Evolutionary conservation across 2,113 vertebrate species (phyloP), one percentile per base, ranked within the genome.

Genomic region (Nyctibius bracteatus): DNA sequence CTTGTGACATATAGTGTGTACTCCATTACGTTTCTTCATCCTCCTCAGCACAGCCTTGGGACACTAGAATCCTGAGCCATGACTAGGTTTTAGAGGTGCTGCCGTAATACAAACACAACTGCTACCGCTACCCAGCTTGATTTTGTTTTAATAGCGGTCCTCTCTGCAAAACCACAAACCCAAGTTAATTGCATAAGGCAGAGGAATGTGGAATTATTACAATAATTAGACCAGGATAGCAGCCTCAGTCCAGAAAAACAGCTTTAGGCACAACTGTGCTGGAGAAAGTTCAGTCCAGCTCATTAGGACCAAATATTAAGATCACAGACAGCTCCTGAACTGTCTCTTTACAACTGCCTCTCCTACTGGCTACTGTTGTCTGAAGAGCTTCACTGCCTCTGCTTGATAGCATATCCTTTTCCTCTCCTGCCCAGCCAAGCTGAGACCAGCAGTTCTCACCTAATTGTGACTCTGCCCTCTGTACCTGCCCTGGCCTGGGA

Each of bases 131-230:
- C 86, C 15, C 25, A 74, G 10, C 47, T 71, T 82, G 28, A 33
- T 83, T 86, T 84, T 86, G 21, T 77, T 71, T 92, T 95, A 88
- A 86, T 59, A 81, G 61, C 1, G 0, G 35, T 88, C 86, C 52
- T 79, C n/a, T 81, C 80, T 86, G 55, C 59, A 92, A 88, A 94
- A 65, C 88, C 72, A 54, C 91, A 94, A 91, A 66, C 28, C 17
- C 14, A 35, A 51, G 21, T 78, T 95, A 94, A 92, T 94, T 73
- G 41, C 33, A 84, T 31, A 54, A 88, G 46, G 20, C 20, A 9
- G 3, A 28, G 25, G 30, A 77, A 71, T 67, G n/a, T 80, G 58
- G 16, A 83, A 70, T 92, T 81, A 54, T 20, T 81, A 51, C 12
- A 88, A 31, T 88, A 88, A 16, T 83, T 86, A 83, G 68, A 81